phyloP scores from a whole-genome alignment of 2,113 vertebrate genomes.

The Ahaetulla prasina region DNA sequence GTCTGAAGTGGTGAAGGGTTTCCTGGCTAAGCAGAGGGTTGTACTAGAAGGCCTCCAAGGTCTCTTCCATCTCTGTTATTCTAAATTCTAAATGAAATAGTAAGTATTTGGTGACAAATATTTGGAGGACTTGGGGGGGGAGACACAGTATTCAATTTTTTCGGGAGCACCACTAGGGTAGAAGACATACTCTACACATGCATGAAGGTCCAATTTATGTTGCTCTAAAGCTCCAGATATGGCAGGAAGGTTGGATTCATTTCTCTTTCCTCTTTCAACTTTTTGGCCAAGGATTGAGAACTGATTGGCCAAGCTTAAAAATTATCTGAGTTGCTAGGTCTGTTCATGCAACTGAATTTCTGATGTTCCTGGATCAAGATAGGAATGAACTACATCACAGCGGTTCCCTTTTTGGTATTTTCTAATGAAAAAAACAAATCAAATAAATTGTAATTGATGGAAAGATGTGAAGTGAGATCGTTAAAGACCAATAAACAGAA shows the following conservation, averaged over 20 bases:
- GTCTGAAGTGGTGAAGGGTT: too few species aligned
- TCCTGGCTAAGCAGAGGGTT: too few species aligned
- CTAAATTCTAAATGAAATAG: too few species aligned
- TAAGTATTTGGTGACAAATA: too few species aligned
- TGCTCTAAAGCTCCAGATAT: background rate
- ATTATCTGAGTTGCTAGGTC: background rate
- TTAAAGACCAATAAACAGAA: background rate
- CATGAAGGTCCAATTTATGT: background rate
- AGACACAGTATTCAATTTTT: background rate
- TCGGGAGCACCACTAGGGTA: background rate
- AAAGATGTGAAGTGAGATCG: background rate
- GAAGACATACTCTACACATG: background rate
- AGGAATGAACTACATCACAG: background rate
- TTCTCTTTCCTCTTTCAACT: background rate
- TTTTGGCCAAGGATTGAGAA: background rate
- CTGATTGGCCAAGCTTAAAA: background rate
- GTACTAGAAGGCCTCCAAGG: too few species aligned
- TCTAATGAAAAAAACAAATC: background rate
- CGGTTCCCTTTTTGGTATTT: background rate
- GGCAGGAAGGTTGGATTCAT: background rate
- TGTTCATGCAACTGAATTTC: background rate
- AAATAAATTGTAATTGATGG: background rate
- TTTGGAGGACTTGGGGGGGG: background rate
- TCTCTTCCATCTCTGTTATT: too few species aligned
- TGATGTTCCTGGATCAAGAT: background rate